Percentiles rank a stretch among this genome's conserved stretches.
phyloP scores from a whole-genome alignment of 2,797 vertebrate species.

The Cynopterus sphinx region DNA sequence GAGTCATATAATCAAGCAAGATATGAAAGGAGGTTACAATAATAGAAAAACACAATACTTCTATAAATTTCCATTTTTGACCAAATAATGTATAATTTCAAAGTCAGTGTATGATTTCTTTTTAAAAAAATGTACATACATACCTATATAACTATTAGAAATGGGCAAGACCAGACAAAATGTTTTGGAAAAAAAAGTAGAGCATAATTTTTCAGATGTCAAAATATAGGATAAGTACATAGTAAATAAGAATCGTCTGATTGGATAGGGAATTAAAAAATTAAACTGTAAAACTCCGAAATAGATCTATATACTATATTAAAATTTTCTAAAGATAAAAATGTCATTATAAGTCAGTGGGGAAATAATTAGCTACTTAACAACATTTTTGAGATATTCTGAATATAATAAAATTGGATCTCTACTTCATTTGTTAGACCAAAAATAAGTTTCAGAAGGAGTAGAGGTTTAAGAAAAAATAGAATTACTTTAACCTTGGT shows the following conservation, averaged over 20 bases:
- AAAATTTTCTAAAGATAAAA: constrained; percentile 3
- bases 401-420: neutral
- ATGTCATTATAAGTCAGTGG: neutral
- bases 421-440: neutral
- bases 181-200: neutral
- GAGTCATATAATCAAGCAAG: neutral
- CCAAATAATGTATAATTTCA: neutral
- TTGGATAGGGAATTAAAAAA: neutral
- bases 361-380: neutral
- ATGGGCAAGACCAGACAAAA: neutral
- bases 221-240: neutral
- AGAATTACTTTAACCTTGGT: neutral
- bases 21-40: neutral
- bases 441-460: neutral
- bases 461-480: neutral
- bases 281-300: neutral
- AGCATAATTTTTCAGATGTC: neutral
- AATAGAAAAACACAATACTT: neutral
- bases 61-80: neutral
- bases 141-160: neutral
- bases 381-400: neutral
- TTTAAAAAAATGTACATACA: neutral
- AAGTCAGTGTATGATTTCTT: neutral
- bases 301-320: neutral
- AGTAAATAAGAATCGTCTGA: neutral